These are phyloP conservation scores for Molossus molossus DNA, from an alignment of 2,797 vertebrate species.

Conservation along the genomic window DNA sequence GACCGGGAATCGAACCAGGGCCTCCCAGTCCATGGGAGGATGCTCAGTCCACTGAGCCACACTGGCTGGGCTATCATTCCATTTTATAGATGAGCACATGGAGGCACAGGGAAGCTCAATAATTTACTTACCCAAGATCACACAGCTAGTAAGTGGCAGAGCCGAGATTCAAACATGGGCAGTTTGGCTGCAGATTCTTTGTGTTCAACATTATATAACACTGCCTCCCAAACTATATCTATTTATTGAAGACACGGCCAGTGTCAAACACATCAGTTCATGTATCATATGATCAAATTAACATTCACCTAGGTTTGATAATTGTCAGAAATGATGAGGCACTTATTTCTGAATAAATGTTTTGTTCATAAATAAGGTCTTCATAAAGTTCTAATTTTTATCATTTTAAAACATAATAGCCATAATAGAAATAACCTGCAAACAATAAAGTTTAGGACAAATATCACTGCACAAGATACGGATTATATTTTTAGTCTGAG, in stretches of 20 bases:
- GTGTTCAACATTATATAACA: neutral
- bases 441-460: neutral
- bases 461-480: neutral
- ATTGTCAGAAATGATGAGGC: neutral
- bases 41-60: neutral
- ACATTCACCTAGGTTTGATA: neutral
- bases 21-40: neutral
- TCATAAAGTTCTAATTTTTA: neutral
- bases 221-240: neutral
- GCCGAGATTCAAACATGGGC: neutral
- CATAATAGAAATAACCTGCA: constrained; percentile 20
- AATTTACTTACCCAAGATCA: too few relatives aligned
- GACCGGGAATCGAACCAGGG: neutral
- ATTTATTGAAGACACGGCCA: neutral
- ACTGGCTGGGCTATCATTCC: neutral
- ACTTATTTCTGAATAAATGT: constrained; percentile 7
- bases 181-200: neutral
- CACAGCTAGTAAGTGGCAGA: neutral
- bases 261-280: neutral
- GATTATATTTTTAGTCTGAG: neutral
- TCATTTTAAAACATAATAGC: neutral
- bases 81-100: neutral
- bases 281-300: neutral
- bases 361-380: constrained; percentile 37
- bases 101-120: neutral